phyloP scores from a whole-genome alignment of 2,888 invertebrate species.

The Lasiommata megera region DNA sequence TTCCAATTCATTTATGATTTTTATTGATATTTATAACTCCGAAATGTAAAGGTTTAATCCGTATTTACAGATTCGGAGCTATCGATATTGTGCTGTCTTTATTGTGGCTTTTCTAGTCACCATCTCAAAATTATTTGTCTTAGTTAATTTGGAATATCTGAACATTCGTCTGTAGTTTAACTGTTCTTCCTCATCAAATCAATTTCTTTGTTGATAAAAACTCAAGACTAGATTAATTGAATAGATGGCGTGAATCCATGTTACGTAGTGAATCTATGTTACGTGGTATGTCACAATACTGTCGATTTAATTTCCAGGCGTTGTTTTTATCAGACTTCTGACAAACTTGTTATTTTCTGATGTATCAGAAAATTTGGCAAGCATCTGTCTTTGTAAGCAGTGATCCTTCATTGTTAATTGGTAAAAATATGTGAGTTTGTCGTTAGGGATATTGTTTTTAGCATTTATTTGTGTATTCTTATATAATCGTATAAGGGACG shows the following conservation, averaged over 20 bases:
- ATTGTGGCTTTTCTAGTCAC: neutral
- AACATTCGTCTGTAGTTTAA: conserved; percentile 4
- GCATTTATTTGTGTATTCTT: too few species aligned
- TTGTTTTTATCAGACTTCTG: neutral
- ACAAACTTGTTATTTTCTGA: neutral
- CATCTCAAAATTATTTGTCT: neutral
- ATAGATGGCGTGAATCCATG: conserved; percentile 31
- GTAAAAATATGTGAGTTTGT: conserved; percentile 39
- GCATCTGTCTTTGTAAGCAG: neutral
- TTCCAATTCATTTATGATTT: conserved; percentile 24
- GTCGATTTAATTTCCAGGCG: neutral
- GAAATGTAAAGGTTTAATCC: conserved; percentile 26
- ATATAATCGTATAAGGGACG: conserved; percentile 27
- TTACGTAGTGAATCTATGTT: conserved; percentile 36
- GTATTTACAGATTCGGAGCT: conserved; percentile 38
- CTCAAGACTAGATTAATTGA: conserved; percentile 1
- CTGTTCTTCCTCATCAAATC: conserved; percentile 33
- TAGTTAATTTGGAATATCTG: neutral
- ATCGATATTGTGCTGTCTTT: conserved; percentile 16
- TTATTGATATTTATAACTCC: neutral
- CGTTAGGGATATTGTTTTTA: conserved; percentile 38
- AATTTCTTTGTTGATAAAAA: neutral
- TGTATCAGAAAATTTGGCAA: neutral
- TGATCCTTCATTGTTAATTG: neutral
- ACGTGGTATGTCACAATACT: conserved; percentile 32